Evolutionary conservation across 2,113 vertebrate species (phyloP), one percentile per base, ranked within the genome.

Genomic region (Aptenodytes forsteri): DNA sequence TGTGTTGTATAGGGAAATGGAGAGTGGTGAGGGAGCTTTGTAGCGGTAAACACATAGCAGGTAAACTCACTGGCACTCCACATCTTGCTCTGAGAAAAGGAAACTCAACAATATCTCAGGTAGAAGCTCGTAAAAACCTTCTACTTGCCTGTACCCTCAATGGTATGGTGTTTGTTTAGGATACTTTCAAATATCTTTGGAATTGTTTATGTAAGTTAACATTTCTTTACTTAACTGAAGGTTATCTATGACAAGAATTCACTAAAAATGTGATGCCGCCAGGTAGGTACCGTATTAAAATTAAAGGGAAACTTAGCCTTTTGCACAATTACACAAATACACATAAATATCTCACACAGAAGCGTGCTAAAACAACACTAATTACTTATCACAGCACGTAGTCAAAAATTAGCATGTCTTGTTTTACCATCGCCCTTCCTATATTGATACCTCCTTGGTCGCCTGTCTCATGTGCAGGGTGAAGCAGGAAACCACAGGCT

Each of bases 211-310:
- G 56, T 61, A 93, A 87, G 86, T 52, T 76, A 89, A 82, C 77
- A 71, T 86, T 92, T 90, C 76, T 96, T 95, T 81, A 62, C 82
- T 96, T 94, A 89, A 72, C 80, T 92, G 52, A 95, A 94, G 81
- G 83, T 94, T 88, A 95, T 10, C 23, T 89, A 89, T 93, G 91
- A 91, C 72, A 96, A 82, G 88, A 96, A 97, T 94, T 94, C 77
- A 72, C 22, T 69, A 83, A 84, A 90, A 95, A 54, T 65, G 36
- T 65, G 9, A 79, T 26, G 36, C 40, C 17, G 16, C 30, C 81
- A 82, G 54, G 40, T 49, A 82, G 81, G 52, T 42, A 46, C 49
- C 8, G 1, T 52, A 61, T 56, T 56, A 52, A 36, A 67, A 89
- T 30, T 54, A 84, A 81, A 95, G 40, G 27, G 16, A 69, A 92